These are phyloP conservation scores for Suricata suricatta DNA, from an alignment of 2,113 vertebrate species.

Conservation along the genomic window DNA sequence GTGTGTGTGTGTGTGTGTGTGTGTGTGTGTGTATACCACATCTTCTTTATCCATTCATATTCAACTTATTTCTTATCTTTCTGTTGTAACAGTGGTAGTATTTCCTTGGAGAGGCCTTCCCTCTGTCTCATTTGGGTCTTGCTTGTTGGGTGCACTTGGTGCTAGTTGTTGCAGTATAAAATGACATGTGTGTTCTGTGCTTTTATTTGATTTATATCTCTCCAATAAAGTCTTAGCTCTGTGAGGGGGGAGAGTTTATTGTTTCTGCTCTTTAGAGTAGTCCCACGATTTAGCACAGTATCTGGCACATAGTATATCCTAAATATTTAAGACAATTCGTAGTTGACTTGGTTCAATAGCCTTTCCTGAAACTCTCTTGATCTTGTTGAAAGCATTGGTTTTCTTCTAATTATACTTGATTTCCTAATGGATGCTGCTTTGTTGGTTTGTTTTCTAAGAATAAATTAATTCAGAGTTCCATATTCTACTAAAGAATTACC, in stretches of 20 bases:
- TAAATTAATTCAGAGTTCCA: not conserved
- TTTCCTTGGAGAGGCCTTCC: not conserved
- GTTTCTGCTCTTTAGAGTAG: not conserved
- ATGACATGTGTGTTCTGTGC: not conserved
- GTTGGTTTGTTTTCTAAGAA: not conserved
- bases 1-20: no score
- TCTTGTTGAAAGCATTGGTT: not conserved
- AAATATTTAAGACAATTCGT: not conserved
- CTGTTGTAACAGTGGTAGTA: not conserved
- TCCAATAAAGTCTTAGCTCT: not conserved
- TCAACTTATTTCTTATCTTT: not conserved
- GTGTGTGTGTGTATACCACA: no score
- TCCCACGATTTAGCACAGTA: not conserved
- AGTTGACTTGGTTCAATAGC: not conserved
- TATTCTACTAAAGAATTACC: not conserved
- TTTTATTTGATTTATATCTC: not conserved
- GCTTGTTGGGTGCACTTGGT: not conserved
- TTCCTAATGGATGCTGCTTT: not conserved
- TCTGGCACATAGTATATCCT: not conserved
- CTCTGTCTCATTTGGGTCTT: not conserved
- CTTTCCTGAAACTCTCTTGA: not conserved
- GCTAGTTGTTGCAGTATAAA: not conserved
- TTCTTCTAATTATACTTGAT: not conserved
- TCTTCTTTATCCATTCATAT: no score
- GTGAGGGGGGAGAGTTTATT: not conserved